Conservation (phyloP, 2,797 vertebrate species). For the Scolopax rusticola region DNA sequence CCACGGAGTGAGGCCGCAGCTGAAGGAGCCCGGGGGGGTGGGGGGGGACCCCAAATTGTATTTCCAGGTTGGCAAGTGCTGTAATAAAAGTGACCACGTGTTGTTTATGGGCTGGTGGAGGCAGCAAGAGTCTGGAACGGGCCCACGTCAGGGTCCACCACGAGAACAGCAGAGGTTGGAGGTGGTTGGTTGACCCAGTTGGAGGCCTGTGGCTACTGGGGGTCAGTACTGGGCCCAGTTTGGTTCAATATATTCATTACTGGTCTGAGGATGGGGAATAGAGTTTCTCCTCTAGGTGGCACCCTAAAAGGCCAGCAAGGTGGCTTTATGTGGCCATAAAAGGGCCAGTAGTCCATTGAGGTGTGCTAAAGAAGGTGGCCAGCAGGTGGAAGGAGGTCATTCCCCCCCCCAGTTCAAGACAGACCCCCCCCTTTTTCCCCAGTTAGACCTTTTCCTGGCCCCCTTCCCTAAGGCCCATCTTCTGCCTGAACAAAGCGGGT, state of each 20-base stretch:
- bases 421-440: background rate
- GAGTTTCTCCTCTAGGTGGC: background rate
- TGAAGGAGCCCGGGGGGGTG: fast-evolving
- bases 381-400: too few species aligned
- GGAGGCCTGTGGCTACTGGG: background rate
- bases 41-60: fast-evolving
- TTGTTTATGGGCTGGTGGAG: background rate
- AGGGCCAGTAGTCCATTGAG: background rate
- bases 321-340: background rate
- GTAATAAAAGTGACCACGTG: background rate
- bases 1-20: background rate
- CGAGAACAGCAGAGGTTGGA: too few species aligned
- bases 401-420: too few species aligned
- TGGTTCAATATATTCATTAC: background rate
- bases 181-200: background rate
- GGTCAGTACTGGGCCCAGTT: background rate
- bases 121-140: fast-evolving
- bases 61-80: fast-evolving
- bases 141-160: background rate
- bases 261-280: too few species aligned
- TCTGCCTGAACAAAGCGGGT: fast-evolving
- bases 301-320: background rate
- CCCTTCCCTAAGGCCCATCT: fast-evolving
- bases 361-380: too few species aligned
- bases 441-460: background rate